Evolutionary conservation across 2,797 vertebrate genomes (phyloP).

Genomic region (Myotis myotis): DNA sequence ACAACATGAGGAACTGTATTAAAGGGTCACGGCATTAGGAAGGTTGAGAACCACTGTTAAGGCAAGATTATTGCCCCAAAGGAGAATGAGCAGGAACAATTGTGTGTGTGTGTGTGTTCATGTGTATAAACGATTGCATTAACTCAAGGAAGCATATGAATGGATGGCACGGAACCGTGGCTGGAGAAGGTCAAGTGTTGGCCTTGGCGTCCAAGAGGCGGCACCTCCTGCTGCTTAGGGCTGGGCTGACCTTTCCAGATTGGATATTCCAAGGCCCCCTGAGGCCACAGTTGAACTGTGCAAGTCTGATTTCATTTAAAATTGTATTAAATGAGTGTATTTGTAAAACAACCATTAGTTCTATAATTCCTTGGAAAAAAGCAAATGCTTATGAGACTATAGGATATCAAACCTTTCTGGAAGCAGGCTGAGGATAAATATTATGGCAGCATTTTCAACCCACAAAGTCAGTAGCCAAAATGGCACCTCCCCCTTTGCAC

Average conservation of each 20-base stretch:
- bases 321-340: background rate
- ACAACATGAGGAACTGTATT: too few species aligned
- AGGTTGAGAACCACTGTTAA: background rate
- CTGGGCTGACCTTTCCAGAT: background rate
- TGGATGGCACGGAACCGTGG: background rate
- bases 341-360: slow-evolving; percentile 1
- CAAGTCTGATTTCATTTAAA: slow-evolving; percentile 10
- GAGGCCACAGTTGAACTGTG: background rate
- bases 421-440: background rate
- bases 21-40: too few species aligned
- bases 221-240: background rate
- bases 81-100: background rate
- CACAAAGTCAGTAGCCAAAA: background rate
- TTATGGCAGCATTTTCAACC: background rate
- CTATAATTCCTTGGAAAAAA: background rate
- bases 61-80: background rate
- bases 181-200: background rate
- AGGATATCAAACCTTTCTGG: background rate
- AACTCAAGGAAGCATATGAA: background rate
- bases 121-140: background rate
- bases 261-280: background rate
- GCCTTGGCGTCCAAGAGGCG: background rate
- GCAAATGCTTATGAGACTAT: background rate
- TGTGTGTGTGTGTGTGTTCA: background rate
- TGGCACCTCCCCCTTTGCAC: background rate